Evolutionary conservation across 2,888 invertebrate genomes (phyloP), one percentile per base, ranked within the genome.

Genomic region (Plebejus argus): DNA sequence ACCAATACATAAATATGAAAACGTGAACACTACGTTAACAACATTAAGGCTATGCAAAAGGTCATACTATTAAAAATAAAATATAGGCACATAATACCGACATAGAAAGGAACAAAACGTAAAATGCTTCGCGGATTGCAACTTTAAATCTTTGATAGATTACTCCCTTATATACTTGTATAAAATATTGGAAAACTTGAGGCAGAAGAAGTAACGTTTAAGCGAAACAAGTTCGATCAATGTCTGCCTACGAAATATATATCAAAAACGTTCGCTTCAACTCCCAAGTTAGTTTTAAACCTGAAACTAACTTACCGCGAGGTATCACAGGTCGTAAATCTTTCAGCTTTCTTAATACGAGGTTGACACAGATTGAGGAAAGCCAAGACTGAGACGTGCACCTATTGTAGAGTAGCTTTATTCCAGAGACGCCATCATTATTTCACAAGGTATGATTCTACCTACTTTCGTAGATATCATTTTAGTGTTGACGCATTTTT

Each of bases 251-350:
- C 53, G 71, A 77, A 76, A 70, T 77, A 56, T 77, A 58, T 56
- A 71, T 56, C 56, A 58, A 77, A 77, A 72, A 58, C 77, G 70
- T 71, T 72, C 58, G 35, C 71, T 23, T 10, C 20, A 53, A 77
- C 39, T 71, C 20, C 56, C 39, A 58, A 39, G 77, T 71, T 58
- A 56, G 58, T 56, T 56, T 74, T 58, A 77, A 77, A 77, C 71
- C 71, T 71, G 39, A 79, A 76, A 76, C 78, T 78, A 56, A 77
- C 78, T 58, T 56, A 76, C 77, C 72, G 77, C 76, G 56, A 76
- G 76, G 79, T 82, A 83, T 81, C 82, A 81, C 83, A 83, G 83
- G 83, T 87, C 89, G 87, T 92, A 91, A 92, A 91, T 91, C 90
- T 88, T 83, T 76, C 77, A 87, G 86, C 90, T 91, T 90, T 90